phyloP scores from a whole-genome alignment of 2,888 invertebrate genomes.

The Polydrusus cervinus region DNA sequence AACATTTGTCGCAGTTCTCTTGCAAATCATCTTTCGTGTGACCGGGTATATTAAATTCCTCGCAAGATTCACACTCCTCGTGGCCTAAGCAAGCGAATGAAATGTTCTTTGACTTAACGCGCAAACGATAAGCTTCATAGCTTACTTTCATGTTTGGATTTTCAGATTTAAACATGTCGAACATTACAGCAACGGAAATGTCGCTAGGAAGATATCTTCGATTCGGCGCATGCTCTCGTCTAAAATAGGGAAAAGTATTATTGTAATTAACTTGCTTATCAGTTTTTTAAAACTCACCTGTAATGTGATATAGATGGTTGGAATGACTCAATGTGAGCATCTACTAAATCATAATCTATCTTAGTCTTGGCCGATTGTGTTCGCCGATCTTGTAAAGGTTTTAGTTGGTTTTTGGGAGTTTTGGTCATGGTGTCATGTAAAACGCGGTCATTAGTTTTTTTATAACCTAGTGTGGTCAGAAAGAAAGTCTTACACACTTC shows the following conservation, averaged over 20 bases:
- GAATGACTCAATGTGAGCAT: constrained; percentile 49
- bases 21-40: constrained; percentile 3
- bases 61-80: constrained; percentile 3
- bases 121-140: constrained; percentile 5
- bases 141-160: constrained; percentile 4
- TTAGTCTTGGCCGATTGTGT: not conserved
- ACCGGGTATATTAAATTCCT: not conserved
- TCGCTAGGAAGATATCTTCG: constrained; percentile 53
- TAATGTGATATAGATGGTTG: constrained; percentile 54
- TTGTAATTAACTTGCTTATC: not conserved
- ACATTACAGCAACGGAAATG: constrained; percentile 1
- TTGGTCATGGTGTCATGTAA: not conserved
- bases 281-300: not conserved
- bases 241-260: not conserved
- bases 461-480: constrained; percentile 32
- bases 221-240: constrained; percentile 56
- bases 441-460: constrained; percentile 31
- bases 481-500: constrained; percentile 34
- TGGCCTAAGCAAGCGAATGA: not conserved
- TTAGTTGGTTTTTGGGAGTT: constrained; percentile 4
- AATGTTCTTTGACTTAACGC: not conserved
- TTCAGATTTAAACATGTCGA: not conserved
- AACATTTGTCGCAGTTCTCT: constrained; percentile 3
- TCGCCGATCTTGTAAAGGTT: not conserved
- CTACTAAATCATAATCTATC: not conserved